Base-by-base conservation (phyloP, 2,888 invertebrate genomes). In the Tiliacea aurago region DNA sequence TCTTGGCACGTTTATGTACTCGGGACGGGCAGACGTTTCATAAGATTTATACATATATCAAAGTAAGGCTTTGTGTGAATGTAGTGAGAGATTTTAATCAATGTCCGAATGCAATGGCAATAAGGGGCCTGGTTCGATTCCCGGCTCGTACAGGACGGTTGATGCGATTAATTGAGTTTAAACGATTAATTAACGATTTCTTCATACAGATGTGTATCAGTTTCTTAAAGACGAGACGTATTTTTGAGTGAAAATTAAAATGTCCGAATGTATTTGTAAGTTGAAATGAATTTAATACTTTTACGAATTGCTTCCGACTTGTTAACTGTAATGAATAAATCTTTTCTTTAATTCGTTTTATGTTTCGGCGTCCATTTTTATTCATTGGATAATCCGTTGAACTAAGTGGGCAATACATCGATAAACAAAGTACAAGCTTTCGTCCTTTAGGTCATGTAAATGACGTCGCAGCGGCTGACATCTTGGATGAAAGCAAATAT, bases 1-100 rank as follows among this genome's bases (percentile, higher is more conserved):
- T 87, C 55, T 77, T 88, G 89, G 45, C 72, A 28, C 13, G 23
- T 80, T 62, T 82, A 87, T 91, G 85, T 90, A 90, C 92, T 87
- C 90, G 87, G 92, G 90, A 92, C 90, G 91, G 90, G 90, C 91
- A 90, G 94, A 93, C 94, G 90, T 86, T 88, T 94, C 93, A 91
- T 92, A 94, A 95, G 95, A 95, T 96, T 95, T 95, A 95, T 94
- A 95, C 93, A 94, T 95, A 94, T 95, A 95, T 95, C 95, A 95
- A 94, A 94, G 94, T 93, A 93, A 93, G 93, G 90, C 94, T 94
- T 94, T 95, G 95, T 95, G 93, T 95, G 95, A 93, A 93, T 94
- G 94, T 92, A 94, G 92, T 93, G 93, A 93, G 93, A 95, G 96
- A 96, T 96, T 95, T 96, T 96, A 95, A 96, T 96, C 96, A 95